Percentiles rank a stretch among this genome's conserved stretches.
phyloP scores from a whole-genome alignment of 2,888 invertebrate species.

The Nemoura dubitans region DNA sequence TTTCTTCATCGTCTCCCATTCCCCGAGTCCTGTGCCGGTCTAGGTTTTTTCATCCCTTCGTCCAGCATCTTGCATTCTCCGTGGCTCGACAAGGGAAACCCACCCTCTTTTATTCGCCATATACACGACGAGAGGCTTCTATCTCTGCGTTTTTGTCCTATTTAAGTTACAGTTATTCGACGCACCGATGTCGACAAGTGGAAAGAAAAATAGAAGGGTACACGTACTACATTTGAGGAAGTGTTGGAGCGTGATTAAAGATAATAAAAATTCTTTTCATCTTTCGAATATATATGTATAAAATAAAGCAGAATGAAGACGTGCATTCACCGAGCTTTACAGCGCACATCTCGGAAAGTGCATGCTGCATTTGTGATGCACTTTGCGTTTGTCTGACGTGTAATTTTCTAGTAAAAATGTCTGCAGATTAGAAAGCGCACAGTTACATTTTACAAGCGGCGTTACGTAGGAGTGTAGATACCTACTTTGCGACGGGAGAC shows the following conservation, averaged over 20 bases:
- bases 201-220: conserved; percentile 32
- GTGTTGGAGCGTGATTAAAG: conserved; percentile 20
- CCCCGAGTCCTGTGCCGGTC: neutral
- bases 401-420: neutral
- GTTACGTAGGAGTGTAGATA: neutral
- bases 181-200: conserved; percentile 21
- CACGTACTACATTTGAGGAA: neutral
- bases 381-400: neutral
- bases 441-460: neutral
- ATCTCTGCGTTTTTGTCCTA: conserved; percentile 13
- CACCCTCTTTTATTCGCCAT: conserved; percentile 21
- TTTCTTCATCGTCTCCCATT: neutral
- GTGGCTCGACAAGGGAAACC: neutral
- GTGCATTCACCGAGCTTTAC: neutral
- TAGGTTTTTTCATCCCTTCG: neutral
- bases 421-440: neutral
- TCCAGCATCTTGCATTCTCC: neutral
- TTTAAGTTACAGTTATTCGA: conserved; percentile 28
- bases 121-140: neutral
- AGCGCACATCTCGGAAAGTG: neutral
- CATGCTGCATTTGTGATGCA: neutral
- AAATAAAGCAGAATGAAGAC: conserved; percentile 10
- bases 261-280: conserved; percentile 29
- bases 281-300: neutral
- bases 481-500: no score